These are phyloP conservation scores for Coptodon bakossiorum DNA, from an alignment of 2,113 vertebrate species.

Conservation along the genomic window DNA sequence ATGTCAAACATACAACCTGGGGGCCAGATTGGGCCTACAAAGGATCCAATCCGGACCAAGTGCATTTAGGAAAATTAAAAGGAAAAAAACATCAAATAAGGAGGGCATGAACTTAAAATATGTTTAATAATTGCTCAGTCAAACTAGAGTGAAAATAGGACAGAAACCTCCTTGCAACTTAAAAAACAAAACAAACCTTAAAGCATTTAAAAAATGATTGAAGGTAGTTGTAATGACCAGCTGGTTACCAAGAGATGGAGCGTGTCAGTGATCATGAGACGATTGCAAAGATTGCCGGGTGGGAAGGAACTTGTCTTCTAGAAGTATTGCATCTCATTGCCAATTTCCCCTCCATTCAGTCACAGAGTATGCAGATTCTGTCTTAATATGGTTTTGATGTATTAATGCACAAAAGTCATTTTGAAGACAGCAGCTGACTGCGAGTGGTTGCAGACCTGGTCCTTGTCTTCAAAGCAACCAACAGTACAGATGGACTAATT, in stretches of 20 bases:
- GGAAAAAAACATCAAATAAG: not conserved
- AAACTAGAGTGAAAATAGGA: not conserved
- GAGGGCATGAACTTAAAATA: not conserved
- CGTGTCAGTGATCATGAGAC: not conserved
- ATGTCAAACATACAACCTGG: not conserved
- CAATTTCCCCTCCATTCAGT: not conserved
- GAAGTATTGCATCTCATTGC: not conserved
- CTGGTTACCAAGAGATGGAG: not conserved
- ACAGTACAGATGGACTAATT: not conserved
- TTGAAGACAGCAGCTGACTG: not conserved
- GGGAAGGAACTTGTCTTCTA: not conserved
- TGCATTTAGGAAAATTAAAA: not conserved
- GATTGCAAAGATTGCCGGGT: not conserved
- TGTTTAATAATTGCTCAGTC: not conserved
- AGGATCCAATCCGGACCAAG: fast-evolving
- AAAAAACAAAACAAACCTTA: not conserved
- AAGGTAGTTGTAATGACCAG: not conserved
- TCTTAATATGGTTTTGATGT: not conserved
- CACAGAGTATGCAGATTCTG: not conserved
- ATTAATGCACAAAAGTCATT: not conserved
- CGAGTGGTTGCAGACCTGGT: not conserved
- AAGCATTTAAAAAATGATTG: not conserved
- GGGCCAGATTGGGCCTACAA: not conserved
- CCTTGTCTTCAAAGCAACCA: not conserved
- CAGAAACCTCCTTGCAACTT: not conserved